Evolutionary conservation across 2,888 invertebrate species (phyloP).

Genomic region (Tetheella fluctuosa): DNA sequence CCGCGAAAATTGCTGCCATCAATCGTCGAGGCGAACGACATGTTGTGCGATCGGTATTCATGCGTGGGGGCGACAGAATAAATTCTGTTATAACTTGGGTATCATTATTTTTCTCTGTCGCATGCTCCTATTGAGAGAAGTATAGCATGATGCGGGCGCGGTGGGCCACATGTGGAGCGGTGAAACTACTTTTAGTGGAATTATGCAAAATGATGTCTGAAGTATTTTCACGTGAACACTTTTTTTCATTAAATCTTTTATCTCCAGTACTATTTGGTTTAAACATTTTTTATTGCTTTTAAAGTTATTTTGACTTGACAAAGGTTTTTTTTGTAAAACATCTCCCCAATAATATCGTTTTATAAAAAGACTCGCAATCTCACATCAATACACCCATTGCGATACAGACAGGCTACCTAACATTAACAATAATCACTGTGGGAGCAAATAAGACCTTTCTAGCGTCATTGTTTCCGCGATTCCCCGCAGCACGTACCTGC

Average conservation of each 20-base stretch:
- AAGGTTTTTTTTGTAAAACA: no score
- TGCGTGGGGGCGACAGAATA: slow-evolving; percentile 38
- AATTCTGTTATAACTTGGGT: slow-evolving; percentile 35
- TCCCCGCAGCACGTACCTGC: slow-evolving; percentile 51
- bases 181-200: neutral
- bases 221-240: neutral
- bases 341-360: no score
- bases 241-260: no score
- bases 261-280: no score
- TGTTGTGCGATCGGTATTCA: slow-evolving; percentile 49
- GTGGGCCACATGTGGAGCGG: neutral
- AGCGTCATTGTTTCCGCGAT: slow-evolving; percentile 39
- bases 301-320: no score
- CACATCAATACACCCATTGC: neutral
- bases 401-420: neutral
- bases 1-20: slow-evolving; percentile 62
- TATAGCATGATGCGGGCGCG: slow-evolving; percentile 4
- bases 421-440: slow-evolving; percentile 23
- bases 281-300: neutral
- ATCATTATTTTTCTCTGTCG: slow-evolving; percentile 34
- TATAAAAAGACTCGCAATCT: neutral
- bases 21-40: slow-evolving; percentile 54
- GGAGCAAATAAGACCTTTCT: slow-evolving; percentile 28
- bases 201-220: neutral
- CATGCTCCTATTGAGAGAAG: slow-evolving; percentile 7